Evolutionary conservation across 2,888 invertebrate species (phyloP), one percentile per base, ranked within the genome.

Genomic region (Caenorhabditis afra): DNA sequence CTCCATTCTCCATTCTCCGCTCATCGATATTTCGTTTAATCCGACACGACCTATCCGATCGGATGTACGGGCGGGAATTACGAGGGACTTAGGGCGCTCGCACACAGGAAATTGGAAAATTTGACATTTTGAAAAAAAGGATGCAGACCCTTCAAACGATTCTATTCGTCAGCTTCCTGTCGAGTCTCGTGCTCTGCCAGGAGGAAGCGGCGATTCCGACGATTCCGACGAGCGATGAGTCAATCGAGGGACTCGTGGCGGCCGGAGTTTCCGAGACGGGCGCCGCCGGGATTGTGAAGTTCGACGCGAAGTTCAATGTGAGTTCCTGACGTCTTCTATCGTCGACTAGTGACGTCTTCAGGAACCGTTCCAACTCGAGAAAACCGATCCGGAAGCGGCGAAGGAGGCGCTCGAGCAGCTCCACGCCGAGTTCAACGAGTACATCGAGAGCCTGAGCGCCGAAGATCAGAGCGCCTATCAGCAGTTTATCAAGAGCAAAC

Each of bases 291-390:
- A 73, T 73, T 20, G 73, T 73, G 11, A 64, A 64, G 29, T 73
- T 73, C 22, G 73, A 73, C 29, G 41, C 2, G 11, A 73, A 73
- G 20, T 52, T 58, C n/a, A 7, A n/a, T 22, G 58, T 55, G 20
- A 39, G 35, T 39, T 8, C 18, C 2, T 10, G 3, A 16, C 29
- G 4, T 29, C 29, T 3, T 29, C 29, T 7, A 7, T 7, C 29
- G 3, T 29, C 29, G 29, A 29, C 3, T 29, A 29, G 29, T 29
- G 4, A 3, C 4, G n/a, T 1, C 8, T 71, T 35, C 55, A 71
- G 47, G 64, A 64, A 12, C 62, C 73, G 22, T 73, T 73, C 20
- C 64, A 73, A 18, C 18, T 73, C 39, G 73, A 73, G 18, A 73
- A 73, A 18, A 58, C 57, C 0, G 52, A 73, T 22, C 58, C 73